Conservation (phyloP, 2,888 invertebrate genomes). For the Ernsta delagoae region DNA sequence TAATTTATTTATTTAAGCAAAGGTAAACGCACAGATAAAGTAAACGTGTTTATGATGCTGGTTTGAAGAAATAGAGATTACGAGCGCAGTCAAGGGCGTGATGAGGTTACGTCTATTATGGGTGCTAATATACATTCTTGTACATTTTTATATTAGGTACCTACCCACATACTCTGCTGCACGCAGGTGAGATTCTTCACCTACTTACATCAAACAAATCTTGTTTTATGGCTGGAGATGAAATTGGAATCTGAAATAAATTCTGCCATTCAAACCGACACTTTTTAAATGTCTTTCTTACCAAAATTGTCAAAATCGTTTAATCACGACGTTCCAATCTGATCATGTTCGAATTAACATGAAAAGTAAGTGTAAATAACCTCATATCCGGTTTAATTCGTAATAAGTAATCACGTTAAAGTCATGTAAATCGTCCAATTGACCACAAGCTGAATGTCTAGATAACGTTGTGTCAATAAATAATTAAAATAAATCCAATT, state of each 20-base stretch:
- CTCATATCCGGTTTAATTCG: conserved; percentile 12
- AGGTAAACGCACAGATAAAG: conserved; percentile 50
- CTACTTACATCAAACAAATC: not conserved
- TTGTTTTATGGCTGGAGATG: not conserved
- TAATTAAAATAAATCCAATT: conserved; percentile 83
- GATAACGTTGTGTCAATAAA: conserved; percentile 68
- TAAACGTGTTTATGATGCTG: conserved; percentile 52
- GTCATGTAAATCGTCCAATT: conserved; percentile 41
- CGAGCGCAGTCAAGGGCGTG: conserved; percentile 44
- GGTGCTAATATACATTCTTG: conserved; percentile 10
- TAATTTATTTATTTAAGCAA: conserved; percentile 63
- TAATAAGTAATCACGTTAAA: conserved; percentile 21
- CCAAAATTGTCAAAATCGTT: conserved; percentile 6
- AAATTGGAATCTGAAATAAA: conserved; percentile 8
- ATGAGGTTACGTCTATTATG: conserved; percentile 27
- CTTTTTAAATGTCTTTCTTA: conserved; percentile 2
- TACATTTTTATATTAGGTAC: conserved; percentile 5
- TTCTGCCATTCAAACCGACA: not conserved
- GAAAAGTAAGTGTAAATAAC: conserved; percentile 11
- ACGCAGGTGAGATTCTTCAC: not conserved
- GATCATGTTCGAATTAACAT: conserved; percentile 21
- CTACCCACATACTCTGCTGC: not conserved
- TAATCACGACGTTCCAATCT: not conserved
- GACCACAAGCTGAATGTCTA: conserved; percentile 41
- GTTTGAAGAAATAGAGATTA: conserved; percentile 49